Evolutionary conservation across 1,140 invertebrate genomes (phyloP).

Genomic region (Drosophila sp.): DNA sequence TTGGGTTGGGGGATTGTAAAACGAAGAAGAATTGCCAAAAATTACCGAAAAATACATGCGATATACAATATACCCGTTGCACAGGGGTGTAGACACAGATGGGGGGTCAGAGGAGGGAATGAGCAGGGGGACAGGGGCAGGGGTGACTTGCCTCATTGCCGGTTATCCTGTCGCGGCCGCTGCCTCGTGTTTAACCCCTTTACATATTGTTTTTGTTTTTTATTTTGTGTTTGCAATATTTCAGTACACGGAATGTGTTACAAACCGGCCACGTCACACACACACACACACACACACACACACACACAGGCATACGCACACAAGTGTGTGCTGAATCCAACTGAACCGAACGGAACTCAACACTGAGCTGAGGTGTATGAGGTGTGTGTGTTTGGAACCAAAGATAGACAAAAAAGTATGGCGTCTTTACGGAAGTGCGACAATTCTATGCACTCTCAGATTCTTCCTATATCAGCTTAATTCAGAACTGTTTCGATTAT

Average conservation of each 20-base stretch:
- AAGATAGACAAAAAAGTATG: conserved; percentile 28
- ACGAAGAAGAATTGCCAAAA: conserved; percentile 63
- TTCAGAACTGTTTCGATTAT: no score
- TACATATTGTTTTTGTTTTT: no score
- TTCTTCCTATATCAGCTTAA: no score
- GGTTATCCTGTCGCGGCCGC: conserved; percentile 52
- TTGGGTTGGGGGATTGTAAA: conserved; percentile 26
- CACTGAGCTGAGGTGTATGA: neutral
- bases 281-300: conserved; percentile 14
- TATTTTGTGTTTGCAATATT: conserved; percentile 31
- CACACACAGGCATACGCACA: conserved; percentile 3
- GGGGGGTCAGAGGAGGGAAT: neutral
- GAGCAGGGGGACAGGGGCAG: no score
- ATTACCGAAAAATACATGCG: conserved; percentile 62
- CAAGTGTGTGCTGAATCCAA: conserved; percentile 4
- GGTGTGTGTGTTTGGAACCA: conserved; percentile 25
- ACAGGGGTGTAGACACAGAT: conserved; percentile 22
- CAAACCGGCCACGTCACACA: conserved; percentile 44
- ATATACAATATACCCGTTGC: conserved; percentile 47
- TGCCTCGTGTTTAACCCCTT: conserved; percentile 50
- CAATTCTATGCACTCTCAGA: neutral
- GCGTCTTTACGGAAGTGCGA: neutral
- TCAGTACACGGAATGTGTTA: conserved; percentile 49
- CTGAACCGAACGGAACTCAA: conserved; percentile 12
- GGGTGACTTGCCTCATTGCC: conserved; percentile 37